phyloP scores from a whole-genome alignment of 1,140 invertebrate genomes.

The Bombus soroeensis region DNA sequence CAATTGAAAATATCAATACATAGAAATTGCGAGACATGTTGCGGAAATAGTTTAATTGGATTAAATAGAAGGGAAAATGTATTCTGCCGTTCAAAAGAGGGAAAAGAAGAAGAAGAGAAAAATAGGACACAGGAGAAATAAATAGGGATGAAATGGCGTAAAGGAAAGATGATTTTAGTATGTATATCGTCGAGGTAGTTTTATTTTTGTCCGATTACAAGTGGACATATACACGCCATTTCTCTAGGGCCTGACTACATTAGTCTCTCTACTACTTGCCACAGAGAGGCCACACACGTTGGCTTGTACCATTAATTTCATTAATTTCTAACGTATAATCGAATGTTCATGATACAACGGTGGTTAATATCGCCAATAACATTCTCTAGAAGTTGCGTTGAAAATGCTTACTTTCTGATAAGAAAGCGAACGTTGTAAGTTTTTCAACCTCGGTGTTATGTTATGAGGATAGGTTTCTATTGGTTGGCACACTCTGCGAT shows the following conservation, averaged over 20 bases:
- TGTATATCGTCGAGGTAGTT: no score
- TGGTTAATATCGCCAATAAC: background rate
- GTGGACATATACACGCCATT: background rate
- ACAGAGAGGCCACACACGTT: background rate
- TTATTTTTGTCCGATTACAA: background rate
- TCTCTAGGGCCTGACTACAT: background rate
- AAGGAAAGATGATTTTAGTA: background rate
- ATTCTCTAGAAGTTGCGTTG: background rate
- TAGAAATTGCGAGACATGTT: no score
- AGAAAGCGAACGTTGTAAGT: no score
- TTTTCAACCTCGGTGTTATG: no score
- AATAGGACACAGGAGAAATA: background rate
- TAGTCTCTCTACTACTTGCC: background rate
- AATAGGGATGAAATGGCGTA: no score
- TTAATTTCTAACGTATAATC: no score
- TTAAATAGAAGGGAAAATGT: no score
- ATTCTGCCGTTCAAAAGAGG: background rate
- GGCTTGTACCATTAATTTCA: constrained; percentile 1
- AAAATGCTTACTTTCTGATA: no score
- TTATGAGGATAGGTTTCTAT: no score
- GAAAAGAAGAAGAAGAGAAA: background rate
- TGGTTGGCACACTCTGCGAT: no score
- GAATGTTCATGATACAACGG: background rate
- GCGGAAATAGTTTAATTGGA: no score
- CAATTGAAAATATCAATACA: no score